Base-by-base conservation (phyloP, 2,797 vertebrate species). In the Etheostoma nigrum region DNA sequence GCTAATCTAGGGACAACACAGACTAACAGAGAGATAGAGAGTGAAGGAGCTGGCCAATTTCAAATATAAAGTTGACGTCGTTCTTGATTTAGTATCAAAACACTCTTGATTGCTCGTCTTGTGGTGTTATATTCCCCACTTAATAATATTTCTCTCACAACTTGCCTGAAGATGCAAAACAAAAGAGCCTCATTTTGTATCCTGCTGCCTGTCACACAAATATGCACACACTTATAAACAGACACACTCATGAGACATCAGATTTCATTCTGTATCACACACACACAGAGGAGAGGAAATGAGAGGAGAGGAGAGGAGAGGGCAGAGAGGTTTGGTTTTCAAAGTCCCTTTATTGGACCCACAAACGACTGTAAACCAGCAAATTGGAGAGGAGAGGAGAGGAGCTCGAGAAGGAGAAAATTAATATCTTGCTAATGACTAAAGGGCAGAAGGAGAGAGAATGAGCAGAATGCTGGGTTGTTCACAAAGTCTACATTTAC, bases 81-180 rank as follows among this genome's bases (percentile, higher is more conserved):
- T 53, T 54, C 51, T 61, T 76, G 55, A 86, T 78, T 82, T 62
- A 30, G 49, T 75, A 76, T 85, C 82, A 82, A 81, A 89, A 88
- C 69, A 67, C 62, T 81, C 36, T 72, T 89, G 90, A 91, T 90
- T 85, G 83, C 85, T 78, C 21, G n/a, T 78, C 78, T 84, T 85
- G 67, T 81, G 72, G 55, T 67, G 74, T 79, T 78, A 48, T 77
- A 86, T 83, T 86, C 83, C 84, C 86, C 9, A 4, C 76, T 85
- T 86, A 86, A 91, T 86, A 85, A 85, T 72, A 83, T 79, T 78
- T 68, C 60, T 71, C 66, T 78, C 61, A 54, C 67, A 77, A 60
- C 19, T 74, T 80, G 76, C 82, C 82, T 67, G 58, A 77, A 89
- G 79, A 85, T 51, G 36, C 82, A 60, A 59, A 75, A 59, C 21